A percentile compares a stretch with the other conserved stretches of the same genome.
phyloP scores from a whole-genome alignment of 2,113 vertebrate genomes.

The Saccopteryx bilineata region DNA sequence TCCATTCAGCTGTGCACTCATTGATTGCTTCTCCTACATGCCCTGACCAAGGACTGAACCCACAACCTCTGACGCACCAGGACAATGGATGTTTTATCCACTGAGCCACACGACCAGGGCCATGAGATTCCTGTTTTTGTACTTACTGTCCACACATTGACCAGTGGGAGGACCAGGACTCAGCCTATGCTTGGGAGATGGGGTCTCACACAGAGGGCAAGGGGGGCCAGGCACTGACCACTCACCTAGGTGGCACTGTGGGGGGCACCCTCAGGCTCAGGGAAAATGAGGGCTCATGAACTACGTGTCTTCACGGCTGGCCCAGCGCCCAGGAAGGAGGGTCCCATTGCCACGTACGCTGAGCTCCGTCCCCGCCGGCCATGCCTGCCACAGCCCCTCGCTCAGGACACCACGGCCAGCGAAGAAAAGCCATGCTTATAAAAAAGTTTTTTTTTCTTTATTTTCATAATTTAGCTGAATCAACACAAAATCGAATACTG shows the following conservation, averaged over 20 bases:
- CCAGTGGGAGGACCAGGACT: rapidly evolving
- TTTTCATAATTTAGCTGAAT: slow-evolving; percentile 93
- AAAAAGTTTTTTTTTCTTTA: slow-evolving; percentile 91
- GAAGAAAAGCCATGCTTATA: slow-evolving; percentile 89
- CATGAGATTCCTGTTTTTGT: too few species aligned
- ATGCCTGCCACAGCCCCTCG: slow-evolving; percentile 18
- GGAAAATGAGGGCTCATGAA: neutral
- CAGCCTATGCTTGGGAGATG: rapidly evolving
- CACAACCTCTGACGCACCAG: too few species aligned
- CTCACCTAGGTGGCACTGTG: rapidly evolving
- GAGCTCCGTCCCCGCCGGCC: neutral
- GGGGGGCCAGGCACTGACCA: rapidly evolving
- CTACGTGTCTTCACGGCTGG: rapidly evolving
- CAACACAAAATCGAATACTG: slow-evolving; percentile 91
- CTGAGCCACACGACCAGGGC: too few species aligned
- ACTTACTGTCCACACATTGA: rapidly evolving
- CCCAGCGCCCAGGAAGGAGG: rapidly evolving
- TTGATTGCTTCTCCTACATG: too few species aligned
- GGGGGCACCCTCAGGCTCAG: rapidly evolving
- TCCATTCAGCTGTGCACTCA: too few species aligned
- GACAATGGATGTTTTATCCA: too few species aligned
- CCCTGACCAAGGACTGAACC: too few species aligned
- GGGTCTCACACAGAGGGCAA: rapidly evolving
- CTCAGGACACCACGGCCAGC: slow-evolving; percentile 82
- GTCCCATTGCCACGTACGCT: rapidly evolving